Evolutionary conservation across 2,113 vertebrate genomes (phyloP).

Genomic region (Ranitomeya imitator): DNA sequence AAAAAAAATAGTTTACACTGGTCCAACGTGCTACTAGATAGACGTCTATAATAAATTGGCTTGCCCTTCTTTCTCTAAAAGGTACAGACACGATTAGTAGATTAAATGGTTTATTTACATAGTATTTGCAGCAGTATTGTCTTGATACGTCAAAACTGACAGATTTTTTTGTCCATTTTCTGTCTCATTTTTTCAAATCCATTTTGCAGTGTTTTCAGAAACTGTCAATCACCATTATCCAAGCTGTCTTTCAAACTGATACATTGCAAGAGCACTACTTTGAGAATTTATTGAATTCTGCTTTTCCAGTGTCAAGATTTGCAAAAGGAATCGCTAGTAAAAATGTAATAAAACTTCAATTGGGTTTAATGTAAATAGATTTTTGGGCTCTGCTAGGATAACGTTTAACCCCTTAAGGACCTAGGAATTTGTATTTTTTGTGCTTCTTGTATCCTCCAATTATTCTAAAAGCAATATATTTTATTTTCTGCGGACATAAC

Average conservation of each 20-base stretch:
- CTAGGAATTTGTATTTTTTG: too few relatives aligned
- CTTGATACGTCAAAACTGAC: neutral
- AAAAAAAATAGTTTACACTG: neutral
- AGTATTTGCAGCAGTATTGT: neutral
- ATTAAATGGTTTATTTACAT: neutral
- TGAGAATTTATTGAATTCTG: neutral
- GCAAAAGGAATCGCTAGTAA: neutral
- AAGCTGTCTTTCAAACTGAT: conserved; percentile 11
- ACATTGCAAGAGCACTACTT: neutral
- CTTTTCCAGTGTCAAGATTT: neutral
- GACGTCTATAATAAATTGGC: neutral
- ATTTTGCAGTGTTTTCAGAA: conserved; percentile 36
- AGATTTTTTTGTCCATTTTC: neutral
- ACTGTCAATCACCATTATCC: conserved; percentile 41
- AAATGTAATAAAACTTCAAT: neutral
- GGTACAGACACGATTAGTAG: neutral
- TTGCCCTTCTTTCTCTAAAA: neutral
- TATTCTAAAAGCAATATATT: too few relatives aligned
- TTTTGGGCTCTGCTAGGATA: neutral
- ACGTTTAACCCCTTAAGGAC: neutral
- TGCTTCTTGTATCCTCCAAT: too few relatives aligned
- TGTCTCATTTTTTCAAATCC: neutral
- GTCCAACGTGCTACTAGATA: too few relatives aligned
- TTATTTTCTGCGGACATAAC: too few relatives aligned
- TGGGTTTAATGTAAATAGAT: neutral